Conservation (phyloP, 2,113 vertebrate species). For the Tautogolabrus adspersus region DNA sequence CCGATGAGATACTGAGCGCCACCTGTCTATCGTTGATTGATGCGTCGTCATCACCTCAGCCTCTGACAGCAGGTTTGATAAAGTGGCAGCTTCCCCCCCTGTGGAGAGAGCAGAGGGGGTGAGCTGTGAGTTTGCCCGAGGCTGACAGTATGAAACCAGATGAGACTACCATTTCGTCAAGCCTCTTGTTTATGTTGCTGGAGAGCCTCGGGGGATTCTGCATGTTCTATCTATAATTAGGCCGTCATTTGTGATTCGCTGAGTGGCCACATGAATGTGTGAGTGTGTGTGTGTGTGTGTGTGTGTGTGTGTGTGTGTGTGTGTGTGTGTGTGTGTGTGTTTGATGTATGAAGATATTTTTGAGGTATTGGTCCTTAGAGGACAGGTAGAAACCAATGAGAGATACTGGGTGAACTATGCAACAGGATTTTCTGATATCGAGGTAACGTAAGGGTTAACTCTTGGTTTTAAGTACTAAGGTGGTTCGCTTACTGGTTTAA, state of each 20-base stretch:
- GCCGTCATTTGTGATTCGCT: background rate
- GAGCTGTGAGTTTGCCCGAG: background rate
- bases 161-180: background rate
- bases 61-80: constrained; percentile 9
- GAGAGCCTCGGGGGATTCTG: constrained; percentile 10
- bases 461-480: no score
- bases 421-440: no score
- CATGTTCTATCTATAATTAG: constrained; percentile 40
- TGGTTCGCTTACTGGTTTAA: no score
- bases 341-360: no score
- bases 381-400: no score
- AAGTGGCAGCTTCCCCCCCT: constrained; percentile 7
- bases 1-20: background rate
- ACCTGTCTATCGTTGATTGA: background rate
- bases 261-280: background rate
- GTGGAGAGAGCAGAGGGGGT: background rate
- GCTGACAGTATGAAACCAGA: background rate
- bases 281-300: background rate
- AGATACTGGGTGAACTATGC: no score
- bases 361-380: no score
- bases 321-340: background rate
- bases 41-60: background rate
- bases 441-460: no score
- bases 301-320: background rate
- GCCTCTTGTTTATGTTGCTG: background rate